These are phyloP conservation scores for Drosophila flavopinicola DNA, from an alignment of 2,888 invertebrate species.

Conservation along the genomic window DNA sequence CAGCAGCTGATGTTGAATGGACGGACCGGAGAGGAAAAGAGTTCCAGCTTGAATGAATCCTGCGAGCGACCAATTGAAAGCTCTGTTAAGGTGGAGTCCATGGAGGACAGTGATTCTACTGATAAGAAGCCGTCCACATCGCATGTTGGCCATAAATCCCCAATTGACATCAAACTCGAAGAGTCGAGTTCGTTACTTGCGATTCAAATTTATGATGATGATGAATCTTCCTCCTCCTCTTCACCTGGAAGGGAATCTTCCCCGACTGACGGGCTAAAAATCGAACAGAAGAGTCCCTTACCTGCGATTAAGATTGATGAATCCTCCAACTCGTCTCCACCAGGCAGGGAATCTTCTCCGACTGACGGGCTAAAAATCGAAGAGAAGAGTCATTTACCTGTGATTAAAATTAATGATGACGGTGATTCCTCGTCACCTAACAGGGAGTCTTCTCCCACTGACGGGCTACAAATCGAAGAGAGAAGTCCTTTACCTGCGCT, in stretches of 20 bases:
- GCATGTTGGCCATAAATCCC: neutral
- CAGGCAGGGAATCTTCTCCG: too few relatives aligned
- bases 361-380: too few relatives aligned
- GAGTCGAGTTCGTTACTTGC: neutral
- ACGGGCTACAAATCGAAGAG: too few relatives aligned
- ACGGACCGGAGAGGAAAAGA: neutral
- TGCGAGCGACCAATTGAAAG: neutral
- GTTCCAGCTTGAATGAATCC: neutral
- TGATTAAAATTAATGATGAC: neutral
- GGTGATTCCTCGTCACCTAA: neutral
- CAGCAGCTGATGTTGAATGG: constrained; percentile 26
- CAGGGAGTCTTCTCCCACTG: neutral
- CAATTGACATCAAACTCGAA: constrained; percentile 2
- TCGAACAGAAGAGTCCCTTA: too few relatives aligned
- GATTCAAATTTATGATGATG: neutral
- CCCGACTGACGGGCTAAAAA: too few relatives aligned
- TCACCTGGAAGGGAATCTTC: too few relatives aligned
- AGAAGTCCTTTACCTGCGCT: too few relatives aligned
- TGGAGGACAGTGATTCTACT: neutral
- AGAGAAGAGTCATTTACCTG: neutral
- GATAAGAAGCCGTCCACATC: constrained; percentile 28
- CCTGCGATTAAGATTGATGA: neutral
- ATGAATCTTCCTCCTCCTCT: too few relatives aligned
- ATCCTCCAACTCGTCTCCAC: too few relatives aligned
- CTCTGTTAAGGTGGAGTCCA: constrained; percentile 6